These are phyloP conservation scores for Fissipunctia ypsillon DNA, from an alignment of 2,888 invertebrate species.

Conservation along the genomic window DNA sequence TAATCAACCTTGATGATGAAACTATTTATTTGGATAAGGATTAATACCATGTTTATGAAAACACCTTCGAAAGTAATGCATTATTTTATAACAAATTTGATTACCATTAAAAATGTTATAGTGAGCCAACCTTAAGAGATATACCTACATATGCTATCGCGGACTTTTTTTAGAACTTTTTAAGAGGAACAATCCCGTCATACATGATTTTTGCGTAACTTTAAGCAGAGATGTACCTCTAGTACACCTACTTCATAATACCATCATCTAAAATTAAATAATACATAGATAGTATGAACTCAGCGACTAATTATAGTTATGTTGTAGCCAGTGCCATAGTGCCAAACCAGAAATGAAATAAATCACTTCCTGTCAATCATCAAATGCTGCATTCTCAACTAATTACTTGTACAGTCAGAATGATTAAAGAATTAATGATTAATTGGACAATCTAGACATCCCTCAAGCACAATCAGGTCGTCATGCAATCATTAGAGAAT, in stretches of 20 bases:
- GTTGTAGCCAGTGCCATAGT: constrained; percentile 25
- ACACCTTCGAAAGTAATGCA: no score
- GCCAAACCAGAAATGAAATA: constrained; percentile 44
- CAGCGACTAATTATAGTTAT: not conserved
- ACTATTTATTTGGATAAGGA: no score
- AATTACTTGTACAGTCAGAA: constrained; percentile 25
- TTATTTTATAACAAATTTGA: no score
- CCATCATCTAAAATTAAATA: not conserved
- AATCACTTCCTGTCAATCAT: constrained; percentile 29
- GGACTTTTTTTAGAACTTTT: no score
- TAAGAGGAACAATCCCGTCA: no score
- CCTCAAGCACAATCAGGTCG: not conserved
- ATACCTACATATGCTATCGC: no score
- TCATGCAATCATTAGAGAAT: no score
- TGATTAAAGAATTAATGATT: constrained; percentile 13
- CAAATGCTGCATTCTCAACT: constrained; percentile 8
- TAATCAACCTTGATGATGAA: no score
- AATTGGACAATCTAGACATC: constrained; percentile 14
- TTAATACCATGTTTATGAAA: no score
- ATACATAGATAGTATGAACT: not conserved
- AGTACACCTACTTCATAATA: not conserved
- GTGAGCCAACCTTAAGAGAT: no score
- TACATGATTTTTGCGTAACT: no score
- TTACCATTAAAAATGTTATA: no score
- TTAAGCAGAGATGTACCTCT: not conserved